phyloP scores from a whole-genome alignment of 2,888 invertebrate species.

The Cheilosia vernalis region DNA sequence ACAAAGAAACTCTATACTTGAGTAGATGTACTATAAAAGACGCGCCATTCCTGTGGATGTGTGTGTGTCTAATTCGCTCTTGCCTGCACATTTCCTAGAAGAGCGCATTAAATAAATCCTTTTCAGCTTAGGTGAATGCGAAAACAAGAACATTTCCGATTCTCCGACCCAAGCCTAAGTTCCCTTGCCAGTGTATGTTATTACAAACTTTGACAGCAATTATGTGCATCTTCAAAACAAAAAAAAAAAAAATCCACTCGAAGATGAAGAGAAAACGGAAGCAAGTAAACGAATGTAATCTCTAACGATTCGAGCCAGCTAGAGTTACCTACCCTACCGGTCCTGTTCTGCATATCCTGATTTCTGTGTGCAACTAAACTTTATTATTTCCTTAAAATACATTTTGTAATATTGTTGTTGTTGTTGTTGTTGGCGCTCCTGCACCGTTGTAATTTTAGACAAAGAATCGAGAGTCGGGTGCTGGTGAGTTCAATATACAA shows the following conservation, averaged over 20 bases:
- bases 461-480: constrained; percentile 56
- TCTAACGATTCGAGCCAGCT: constrained; percentile 49
- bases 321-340: neutral
- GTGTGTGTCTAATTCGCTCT: constrained; percentile 2
- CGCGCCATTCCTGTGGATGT: neutral
- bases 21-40: neutral
- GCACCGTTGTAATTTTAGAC: constrained; percentile 59
- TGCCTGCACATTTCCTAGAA: neutral
- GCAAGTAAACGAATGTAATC: constrained; percentile 65
- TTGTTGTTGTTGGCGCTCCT: constrained; percentile 1
- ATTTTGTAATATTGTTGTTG: constrained; percentile 49
- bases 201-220: constrained; percentile 68
- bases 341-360: constrained; percentile 32
- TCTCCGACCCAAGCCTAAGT: neutral
- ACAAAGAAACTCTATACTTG: constrained; percentile 51
- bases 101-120: constrained; percentile 21
- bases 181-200: constrained; percentile 37
- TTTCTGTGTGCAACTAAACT: constrained; percentile 47
- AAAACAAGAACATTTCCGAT: constrained; percentile 3
- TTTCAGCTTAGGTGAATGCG: constrained; percentile 10
- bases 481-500: constrained; percentile 45
- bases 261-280: constrained; percentile 43
- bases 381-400: constrained; percentile 69
- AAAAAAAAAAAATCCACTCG: neutral
- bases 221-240: constrained; percentile 67